Evolutionary conservation across 2,888 invertebrate species (phyloP).

Genomic region (Prosopocoilus inquinatus): DNA sequence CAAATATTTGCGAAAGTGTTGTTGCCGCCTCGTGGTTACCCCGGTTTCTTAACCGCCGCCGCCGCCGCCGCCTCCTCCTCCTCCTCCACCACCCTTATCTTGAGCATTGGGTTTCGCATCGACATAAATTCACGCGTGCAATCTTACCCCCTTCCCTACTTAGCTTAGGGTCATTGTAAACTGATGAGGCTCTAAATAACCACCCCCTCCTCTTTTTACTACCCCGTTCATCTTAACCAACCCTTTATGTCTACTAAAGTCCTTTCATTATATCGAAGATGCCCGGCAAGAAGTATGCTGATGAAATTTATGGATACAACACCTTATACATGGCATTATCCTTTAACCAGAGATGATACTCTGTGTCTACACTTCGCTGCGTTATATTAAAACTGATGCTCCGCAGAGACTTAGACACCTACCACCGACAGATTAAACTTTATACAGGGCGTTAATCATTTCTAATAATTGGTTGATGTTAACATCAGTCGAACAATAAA

Average conservation of each 20-base stretch:
- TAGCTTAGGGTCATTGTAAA: constrained; percentile 60
- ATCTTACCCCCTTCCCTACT: constrained; percentile 29
- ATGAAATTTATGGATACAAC: constrained; percentile 18
- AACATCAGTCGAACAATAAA: too few species aligned
- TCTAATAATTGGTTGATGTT: too few species aligned
- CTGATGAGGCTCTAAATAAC: constrained; percentile 67
- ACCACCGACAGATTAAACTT: too few species aligned
- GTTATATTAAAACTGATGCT: not conserved
- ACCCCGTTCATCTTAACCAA: constrained; percentile 37
- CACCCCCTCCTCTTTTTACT: constrained; percentile 43
- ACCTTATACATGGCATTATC: constrained; percentile 11
- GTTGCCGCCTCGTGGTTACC: not conserved
- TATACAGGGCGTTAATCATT: too few species aligned
- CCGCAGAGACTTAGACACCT: too few species aligned
- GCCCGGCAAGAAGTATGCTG: constrained; percentile 32
- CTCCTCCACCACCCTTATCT: constrained; percentile 15
- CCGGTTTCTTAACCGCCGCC: not conserved
- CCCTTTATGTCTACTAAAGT: constrained; percentile 25
- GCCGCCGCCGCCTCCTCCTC: not conserved
- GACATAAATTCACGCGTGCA: constrained; percentile 40
- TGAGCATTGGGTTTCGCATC: constrained; percentile 44
- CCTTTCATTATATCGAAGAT: constrained; percentile 48
- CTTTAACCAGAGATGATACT: constrained; percentile 10
- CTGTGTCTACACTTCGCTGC: not conserved
- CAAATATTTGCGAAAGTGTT: too few species aligned